Percentiles rank a stretch among this genome's conserved stretches.
These are phyloP conservation scores for Urocolius indicus DNA, from an alignment of 2,113 vertebrate species.

Conservation along the genomic window DNA sequence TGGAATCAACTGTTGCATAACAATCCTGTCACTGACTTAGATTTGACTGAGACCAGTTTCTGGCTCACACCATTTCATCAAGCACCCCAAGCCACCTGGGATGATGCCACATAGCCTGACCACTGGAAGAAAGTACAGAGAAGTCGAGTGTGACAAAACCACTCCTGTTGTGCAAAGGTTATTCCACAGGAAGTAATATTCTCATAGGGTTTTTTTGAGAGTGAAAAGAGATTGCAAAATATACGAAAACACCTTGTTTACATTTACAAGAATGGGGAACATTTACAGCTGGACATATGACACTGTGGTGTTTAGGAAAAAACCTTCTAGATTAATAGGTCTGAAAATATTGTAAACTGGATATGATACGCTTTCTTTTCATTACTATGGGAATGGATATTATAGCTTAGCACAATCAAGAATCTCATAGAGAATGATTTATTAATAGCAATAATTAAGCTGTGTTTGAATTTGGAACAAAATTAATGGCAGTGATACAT, in stretches of 20 bases:
- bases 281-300: neutral
- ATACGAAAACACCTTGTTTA: neutral
- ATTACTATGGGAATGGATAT: neutral
- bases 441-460: neutral
- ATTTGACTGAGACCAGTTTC: constrained; percentile 27
- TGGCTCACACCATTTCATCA: constrained; percentile 51
- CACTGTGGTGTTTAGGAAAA: neutral
- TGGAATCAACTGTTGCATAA: constrained; percentile 48
- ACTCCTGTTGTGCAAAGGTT: neutral
- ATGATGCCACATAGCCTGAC: neutral
- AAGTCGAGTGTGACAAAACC: constrained; percentile 12
- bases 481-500: neutral
- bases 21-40: constrained; percentile 7
- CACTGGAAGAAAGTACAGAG: neutral
- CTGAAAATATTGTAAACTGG: neutral
- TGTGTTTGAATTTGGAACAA: neutral
- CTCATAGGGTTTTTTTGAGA: neutral
- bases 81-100: neutral
- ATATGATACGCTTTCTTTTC: neutral
- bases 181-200: neutral
- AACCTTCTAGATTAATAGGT: neutral
- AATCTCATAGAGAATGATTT: neutral
- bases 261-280: neutral
- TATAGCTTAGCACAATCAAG: neutral
- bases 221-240: neutral